Base-by-base conservation (phyloP, 2,113 vertebrate genomes). In the Psilopogon haemacephalus region DNA sequence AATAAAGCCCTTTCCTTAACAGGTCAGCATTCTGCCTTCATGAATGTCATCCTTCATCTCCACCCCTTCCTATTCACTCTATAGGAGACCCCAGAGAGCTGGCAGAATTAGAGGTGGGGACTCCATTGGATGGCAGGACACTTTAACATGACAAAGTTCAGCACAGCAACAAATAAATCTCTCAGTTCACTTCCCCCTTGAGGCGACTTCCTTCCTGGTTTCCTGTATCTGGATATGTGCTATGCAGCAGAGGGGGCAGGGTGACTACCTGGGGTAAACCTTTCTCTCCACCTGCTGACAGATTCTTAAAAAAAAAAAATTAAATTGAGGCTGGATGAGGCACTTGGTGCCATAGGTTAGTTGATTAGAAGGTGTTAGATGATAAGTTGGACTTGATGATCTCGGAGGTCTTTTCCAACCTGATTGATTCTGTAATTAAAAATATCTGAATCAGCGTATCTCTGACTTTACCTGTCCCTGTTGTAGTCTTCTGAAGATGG, bases 191-290 rank as follows among this genome's bases (percentile, higher is more conserved):
- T 95, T 95, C 92, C 95, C 56, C 33, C 60, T 71, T 35, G 79
- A 94, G 72, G 91, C 84, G 55, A 84, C 65, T 95, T 96, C 93
- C 92, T 95, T 96, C 85, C 93, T 86, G 28, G 23, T 88, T 95
- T 95, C 90, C 92, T 88, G 72, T 74, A 86, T 65, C 69, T 95
- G 79, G 60, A 15, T 55, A 46, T 42, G 65, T 46, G 60, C 60
- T 88, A 11, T 19, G 33, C 1, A 4, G 68, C 33, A 89, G 56
- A 56, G 83, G 85, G 72, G 80, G 83, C 15, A 71, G 85, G 72
- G 52, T 67, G 75, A 67, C 79, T 94, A 71, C 56, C 72, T 89
- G 55, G 37, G 90, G 33, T 74, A 95, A 94, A 94, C 50, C 33
- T 12, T 79, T 76, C 55, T 59, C 46, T 93, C 54, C 42, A 83